A percentile compares a stretch with the other conserved stretches of the same genome.
These are phyloP conservation scores for Drosophila trapezifrons DNA, from an alignment of 1,140 invertebrate genomes.

Conservation along the genomic window DNA sequence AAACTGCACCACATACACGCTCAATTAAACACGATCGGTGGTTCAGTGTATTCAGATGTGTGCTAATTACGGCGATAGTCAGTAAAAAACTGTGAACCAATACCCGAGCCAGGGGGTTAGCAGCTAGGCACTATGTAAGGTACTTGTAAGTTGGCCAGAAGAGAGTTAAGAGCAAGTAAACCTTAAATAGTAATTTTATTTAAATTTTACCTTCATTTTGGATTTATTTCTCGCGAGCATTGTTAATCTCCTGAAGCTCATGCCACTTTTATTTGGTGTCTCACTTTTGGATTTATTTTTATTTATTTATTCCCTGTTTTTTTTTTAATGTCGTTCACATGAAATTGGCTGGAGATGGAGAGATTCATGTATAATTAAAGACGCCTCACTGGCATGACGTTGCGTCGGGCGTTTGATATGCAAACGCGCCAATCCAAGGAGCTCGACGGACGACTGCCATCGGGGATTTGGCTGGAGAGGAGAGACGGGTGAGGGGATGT, in stretches of 20 bases:
- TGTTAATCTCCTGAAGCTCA: background rate
- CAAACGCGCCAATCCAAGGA: slow-evolving; percentile 60
- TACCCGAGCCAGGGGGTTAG: background rate
- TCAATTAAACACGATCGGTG: slow-evolving; percentile 82
- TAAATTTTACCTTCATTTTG: too few species aligned
- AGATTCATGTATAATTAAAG: slow-evolving; percentile 69
- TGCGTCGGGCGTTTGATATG: slow-evolving; percentile 62
- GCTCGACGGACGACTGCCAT: slow-evolving; percentile 23
- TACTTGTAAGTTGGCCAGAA: background rate
- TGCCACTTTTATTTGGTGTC: too few species aligned
- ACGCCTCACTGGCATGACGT: slow-evolving; percentile 21
- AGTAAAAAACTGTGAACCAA: slow-evolving; percentile 14
- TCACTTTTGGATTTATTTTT: too few species aligned
- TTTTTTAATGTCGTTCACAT: background rate
- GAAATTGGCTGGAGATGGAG: slow-evolving; percentile 41
- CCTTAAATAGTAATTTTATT: too few species aligned
- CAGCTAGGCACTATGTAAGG: too few species aligned
- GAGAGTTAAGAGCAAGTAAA: too few species aligned
- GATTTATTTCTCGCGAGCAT: background rate
- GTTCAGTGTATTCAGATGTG: slow-evolving; percentile 39
- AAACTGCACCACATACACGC: slow-evolving; percentile 49
- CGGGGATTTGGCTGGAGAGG: slow-evolving; percentile 25
- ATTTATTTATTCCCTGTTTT: slow-evolving; percentile 1
- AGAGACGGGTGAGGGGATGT: background rate
- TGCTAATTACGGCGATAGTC: slow-evolving; percentile 60